Conservation (phyloP, 2,888 invertebrate genomes). For the Cylloceria caligata region DNA sequence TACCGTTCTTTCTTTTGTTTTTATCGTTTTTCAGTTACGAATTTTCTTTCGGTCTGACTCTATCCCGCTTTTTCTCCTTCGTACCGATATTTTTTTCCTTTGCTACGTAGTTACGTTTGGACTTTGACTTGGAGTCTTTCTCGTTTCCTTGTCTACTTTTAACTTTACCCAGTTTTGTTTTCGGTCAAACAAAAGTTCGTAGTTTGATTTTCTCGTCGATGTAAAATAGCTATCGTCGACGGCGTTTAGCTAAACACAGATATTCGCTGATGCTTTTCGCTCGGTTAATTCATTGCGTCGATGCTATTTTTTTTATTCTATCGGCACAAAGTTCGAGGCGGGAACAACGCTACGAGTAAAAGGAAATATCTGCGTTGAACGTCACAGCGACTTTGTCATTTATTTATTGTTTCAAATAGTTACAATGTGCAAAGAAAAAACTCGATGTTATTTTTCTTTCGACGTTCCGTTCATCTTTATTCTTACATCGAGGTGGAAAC, state of each 20-base stretch:
- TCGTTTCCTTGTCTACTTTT: slow-evolving; percentile 21
- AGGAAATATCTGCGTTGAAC: slow-evolving; percentile 24
- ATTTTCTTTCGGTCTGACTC: slow-evolving; percentile 40
- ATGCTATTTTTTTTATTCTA: neutral
- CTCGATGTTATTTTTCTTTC: neutral
- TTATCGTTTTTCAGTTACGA: slow-evolving; percentile 51
- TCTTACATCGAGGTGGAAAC: neutral
- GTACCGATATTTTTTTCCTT: slow-evolving; percentile 23
- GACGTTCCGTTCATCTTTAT: slow-evolving; percentile 19
- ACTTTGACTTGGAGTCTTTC: slow-evolving; percentile 20
- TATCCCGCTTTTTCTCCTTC: slow-evolving; percentile 30
- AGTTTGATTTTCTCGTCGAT: slow-evolving; percentile 34
- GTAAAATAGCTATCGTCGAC: slow-evolving; percentile 1
- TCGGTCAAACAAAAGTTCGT: slow-evolving; percentile 25
- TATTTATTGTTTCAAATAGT: slow-evolving; percentile 9
- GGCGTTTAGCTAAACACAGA: neutral
- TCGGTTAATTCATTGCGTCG: slow-evolving; percentile 11
- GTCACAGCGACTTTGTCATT: slow-evolving; percentile 16
- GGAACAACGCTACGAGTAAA: neutral
- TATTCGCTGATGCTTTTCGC: slow-evolving; percentile 23
- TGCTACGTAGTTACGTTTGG: slow-evolving; percentile 27
- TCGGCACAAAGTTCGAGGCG: slow-evolving; percentile 5
- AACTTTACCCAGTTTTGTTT: slow-evolving; percentile 22
- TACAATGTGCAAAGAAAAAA: slow-evolving; percentile 1
- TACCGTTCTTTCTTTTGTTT: slow-evolving; percentile 1